phyloP scores from a whole-genome alignment of 1,140 invertebrate species.

The Drosophila sproati region DNA sequence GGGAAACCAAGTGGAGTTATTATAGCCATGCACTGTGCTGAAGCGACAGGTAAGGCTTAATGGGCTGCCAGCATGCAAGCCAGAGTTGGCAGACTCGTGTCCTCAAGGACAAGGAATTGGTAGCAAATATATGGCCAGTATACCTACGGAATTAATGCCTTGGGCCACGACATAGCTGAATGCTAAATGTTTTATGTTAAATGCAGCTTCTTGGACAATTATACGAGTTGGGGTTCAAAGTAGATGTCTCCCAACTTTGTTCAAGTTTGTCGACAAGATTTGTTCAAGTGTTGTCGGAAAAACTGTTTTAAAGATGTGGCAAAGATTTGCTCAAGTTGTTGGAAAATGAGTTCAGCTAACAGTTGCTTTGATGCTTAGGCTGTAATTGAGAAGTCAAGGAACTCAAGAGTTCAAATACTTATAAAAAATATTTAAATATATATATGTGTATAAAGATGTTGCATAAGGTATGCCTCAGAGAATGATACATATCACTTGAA shows the following conservation, averaged over 20 bases:
- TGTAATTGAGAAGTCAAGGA: conserved; percentile 63
- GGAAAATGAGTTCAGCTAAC: background rate
- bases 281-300: background rate
- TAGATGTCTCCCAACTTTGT: background rate
- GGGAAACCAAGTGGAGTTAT: conserved; percentile 29
- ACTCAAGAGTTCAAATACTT: conserved; percentile 31
- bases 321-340: background rate
- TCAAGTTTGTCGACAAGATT: background rate
- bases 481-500: conserved; percentile 60
- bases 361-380: conserved; percentile 20
- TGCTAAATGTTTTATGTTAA: conserved; percentile 5
- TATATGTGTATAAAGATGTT: conserved; percentile 46
- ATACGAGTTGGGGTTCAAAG: conserved; percentile 2
- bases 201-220: conserved; percentile 28
- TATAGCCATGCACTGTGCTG: background rate
- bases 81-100: conserved; percentile 28
- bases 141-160: conserved; percentile 8
- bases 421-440: conserved; percentile 11
- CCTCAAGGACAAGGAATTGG: conserved; percentile 45
- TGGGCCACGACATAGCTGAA: conserved; percentile 21
- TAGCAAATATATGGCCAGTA: conserved; percentile 5
- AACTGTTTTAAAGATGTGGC: background rate
- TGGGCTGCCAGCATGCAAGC: conserved; percentile 72
- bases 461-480: conserved; percentile 42
- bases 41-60: conserved; percentile 46